A percentile compares a stretch with the other conserved stretches of the same genome.
Conservation (phyloP, 2,888 invertebrate species). For the Drosophila longiperda region DNA sequence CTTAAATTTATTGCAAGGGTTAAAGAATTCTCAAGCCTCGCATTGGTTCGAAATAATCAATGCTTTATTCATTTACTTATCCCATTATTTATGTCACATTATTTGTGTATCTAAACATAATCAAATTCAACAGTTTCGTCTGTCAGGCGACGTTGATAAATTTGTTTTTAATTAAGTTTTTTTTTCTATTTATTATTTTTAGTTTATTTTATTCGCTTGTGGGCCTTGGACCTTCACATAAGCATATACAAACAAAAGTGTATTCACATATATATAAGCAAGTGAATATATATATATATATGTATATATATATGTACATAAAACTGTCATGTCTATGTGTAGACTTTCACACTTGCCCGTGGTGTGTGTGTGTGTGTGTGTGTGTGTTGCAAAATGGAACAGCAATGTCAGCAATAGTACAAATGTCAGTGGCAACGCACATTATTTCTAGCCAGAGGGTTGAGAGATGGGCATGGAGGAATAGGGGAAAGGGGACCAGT, state of each 20-base stretch:
- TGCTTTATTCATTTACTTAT: neutral
- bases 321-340: conserved; percentile 47
- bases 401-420: conserved; percentile 61
- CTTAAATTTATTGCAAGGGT: neutral
- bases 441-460: conserved; percentile 43
- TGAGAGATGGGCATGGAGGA: neutral
- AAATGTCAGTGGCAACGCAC: conserved; percentile 61
- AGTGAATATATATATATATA: neutral
- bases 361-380: conserved; percentile 11
- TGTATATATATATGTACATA: conserved; percentile 19
- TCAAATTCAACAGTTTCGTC: neutral
- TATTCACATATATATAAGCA: neutral
- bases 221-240: neutral
- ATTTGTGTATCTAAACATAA: neutral
- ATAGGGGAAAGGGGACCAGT: conserved; percentile 1
- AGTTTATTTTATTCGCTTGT: conserved; percentile 34
- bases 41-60: neutral
- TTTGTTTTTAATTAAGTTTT: conserved; percentile 40
- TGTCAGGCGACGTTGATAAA: neutral
- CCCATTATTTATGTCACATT: neutral
- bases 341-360: conserved; percentile 23
- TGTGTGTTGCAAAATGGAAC: conserved; percentile 46
- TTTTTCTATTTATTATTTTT: conserved; percentile 19
- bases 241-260: neutral
- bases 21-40: neutral